Evolutionary conservation across 2,113 vertebrate genomes (phyloP), one percentile per base, ranked within the genome.

Genomic region (Poeciliopsis prolifica): DNA sequence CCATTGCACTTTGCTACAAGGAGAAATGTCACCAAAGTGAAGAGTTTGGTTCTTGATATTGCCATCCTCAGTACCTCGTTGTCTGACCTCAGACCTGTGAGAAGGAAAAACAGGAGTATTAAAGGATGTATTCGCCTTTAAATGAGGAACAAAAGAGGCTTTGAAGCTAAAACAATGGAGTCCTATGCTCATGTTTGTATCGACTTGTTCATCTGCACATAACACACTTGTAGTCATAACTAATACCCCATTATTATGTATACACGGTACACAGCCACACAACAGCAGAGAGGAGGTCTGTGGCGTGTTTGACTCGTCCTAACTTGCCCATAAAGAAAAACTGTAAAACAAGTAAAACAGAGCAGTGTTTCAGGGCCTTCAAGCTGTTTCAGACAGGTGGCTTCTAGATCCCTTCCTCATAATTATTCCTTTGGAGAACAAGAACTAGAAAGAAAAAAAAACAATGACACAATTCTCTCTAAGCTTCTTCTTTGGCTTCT

Each of bases 31-130:
- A 76, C 70, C 24, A 93, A 70, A 51, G 73, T 30, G 15, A 94
- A 71, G 66, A 88, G 37, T 17, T 58, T 65, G n/a, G 75, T 48
- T 69, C 75, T 72, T 33, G 84, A 81, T 71, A 87, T 63, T 42
- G 87, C 87, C 93, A 94, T 94, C 83, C 86, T 94, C 62, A 80
- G 63, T 26, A 24, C 63, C 65, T 87, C 78, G 71, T 75, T 73
- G 82, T 79, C 74, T 81, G 89, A 74, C 85, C 61, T 67, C 84
- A 78, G 67, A 70, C 76, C 92, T 94, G 81, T 3, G 28, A 71
- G 75, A 70, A 42, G 10, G 35, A 65, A 70, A 17, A 58, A 5
- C 10, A 48, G 4, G 65, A 0, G 14, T 9, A 65, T 65, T 8
- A 35, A 54, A 40, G 1, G 1, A 62, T 42, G 22, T 22, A 22